Evolutionary conservation across 1,140 invertebrate species (phyloP).

Genomic region (Calosoma granatense): DNA sequence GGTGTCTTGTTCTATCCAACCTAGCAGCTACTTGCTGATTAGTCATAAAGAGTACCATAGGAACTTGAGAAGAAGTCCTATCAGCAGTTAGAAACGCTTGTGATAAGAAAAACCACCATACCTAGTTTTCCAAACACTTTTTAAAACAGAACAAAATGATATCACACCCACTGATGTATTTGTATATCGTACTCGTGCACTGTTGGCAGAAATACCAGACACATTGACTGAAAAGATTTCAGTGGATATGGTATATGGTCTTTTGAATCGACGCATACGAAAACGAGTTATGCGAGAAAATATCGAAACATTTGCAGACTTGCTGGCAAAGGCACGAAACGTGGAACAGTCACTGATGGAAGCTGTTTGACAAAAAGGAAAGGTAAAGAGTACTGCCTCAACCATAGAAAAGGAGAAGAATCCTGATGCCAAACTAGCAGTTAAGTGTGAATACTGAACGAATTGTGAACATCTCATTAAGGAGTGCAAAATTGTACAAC

Average conservation of each 20-base stretch:
- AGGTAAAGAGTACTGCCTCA: not conserved
- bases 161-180: not conserved
- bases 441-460: not conserved
- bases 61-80: not conserved
- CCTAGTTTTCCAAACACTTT: not conserved
- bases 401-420: not conserved
- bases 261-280: not conserved
- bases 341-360: not conserved
- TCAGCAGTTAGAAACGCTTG: not conserved
- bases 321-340: not conserved
- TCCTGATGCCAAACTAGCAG: not conserved
- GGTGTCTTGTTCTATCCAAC: not conserved
- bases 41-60: not conserved
- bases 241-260: not conserved
- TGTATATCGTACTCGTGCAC: not conserved
- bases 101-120: not conserved
- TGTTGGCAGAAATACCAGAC: not conserved
- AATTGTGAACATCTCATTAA: not conserved
- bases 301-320: not conserved
- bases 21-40: not conserved
- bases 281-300: not conserved
- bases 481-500: not conserved
- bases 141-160: not conserved
- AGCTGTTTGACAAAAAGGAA: too few relatives aligned
- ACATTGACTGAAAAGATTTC: not conserved